Percentiles rank a stretch among this genome's conserved stretches.
Evolutionary conservation across 2,113 vertebrate genomes (phyloP).

Genomic region (Gulo gulo): DNA sequence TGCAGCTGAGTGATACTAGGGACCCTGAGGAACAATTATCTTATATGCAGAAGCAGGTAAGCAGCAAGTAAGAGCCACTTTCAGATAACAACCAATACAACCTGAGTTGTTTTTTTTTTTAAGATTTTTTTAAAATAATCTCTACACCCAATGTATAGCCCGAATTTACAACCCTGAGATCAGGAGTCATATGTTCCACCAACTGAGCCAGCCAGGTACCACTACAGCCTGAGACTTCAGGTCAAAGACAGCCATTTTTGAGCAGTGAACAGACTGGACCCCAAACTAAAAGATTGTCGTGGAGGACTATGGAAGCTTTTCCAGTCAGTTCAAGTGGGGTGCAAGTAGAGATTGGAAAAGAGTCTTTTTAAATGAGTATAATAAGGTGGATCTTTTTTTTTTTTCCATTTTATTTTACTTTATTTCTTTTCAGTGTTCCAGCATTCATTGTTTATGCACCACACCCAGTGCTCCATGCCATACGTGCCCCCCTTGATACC

Average conservation of each 20-base stretch:
- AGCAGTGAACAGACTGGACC: neutral
- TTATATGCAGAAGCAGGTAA: conserved; percentile 6
- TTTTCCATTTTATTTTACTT: neutral
- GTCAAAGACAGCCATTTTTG: neutral
- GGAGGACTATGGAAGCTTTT: neutral
- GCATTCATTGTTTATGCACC: no score
- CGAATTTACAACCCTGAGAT: neutral
- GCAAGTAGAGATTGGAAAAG: neutral
- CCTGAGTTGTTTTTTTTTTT: neutral
- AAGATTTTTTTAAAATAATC: no score
- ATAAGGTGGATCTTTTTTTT: neutral
- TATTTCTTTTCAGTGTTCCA: no score
- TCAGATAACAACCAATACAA: neutral
- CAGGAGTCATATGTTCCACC: neutral
- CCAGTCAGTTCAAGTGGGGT: neutral
- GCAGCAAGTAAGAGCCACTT: neutral
- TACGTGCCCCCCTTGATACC: no score
- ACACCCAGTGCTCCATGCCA: no score
- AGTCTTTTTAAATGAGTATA: neutral
- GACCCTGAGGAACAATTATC: neutral
- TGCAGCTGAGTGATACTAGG: neutral
- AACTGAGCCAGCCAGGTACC: neutral
- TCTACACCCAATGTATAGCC: no score
- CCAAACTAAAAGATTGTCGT: neutral
- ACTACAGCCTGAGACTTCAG: neutral